Percentiles rank a stretch among this genome's conserved stretches.
Conservation (phyloP, 92 coral and sea anemone species). For the Muricea muricata region DNA sequence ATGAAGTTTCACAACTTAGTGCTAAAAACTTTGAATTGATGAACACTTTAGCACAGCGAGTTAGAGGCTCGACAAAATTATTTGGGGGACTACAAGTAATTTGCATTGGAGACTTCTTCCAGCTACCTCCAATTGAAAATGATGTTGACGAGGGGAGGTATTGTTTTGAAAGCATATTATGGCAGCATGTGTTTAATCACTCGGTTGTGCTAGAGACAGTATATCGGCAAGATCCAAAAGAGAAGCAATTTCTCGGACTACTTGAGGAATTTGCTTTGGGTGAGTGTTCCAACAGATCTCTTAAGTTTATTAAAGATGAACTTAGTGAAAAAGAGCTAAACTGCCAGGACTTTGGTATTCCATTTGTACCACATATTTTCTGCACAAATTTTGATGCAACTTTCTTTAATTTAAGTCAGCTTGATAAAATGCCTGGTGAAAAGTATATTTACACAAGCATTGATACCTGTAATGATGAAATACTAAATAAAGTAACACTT, state of each 20-base stretch:
- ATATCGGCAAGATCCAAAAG: background rate
- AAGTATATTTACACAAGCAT: conserved; percentile 27
- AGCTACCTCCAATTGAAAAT: background rate
- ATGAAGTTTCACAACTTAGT: background rate
- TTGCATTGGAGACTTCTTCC: background rate
- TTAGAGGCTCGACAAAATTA: background rate
- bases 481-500: conserved; percentile 33
- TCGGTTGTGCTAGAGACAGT: background rate
- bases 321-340: conserved; percentile 43
- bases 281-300: background rate
- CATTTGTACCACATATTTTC: conserved; percentile 58
- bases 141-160: background rate
- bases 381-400: conserved; percentile 67
- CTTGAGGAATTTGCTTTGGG: conserved; percentile 23
- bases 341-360: background rate
- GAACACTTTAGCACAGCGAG: background rate
- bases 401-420: conserved; percentile 33
- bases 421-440: conserved; percentile 53
- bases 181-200: background rate
- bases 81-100: background rate
- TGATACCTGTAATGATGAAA: conserved; percentile 45
- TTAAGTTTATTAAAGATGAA: background rate
- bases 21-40: background rate
- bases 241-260: background rate
- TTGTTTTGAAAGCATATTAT: background rate